These are phyloP conservation scores for Willowsia nigromaculata DNA, from an alignment of 2,888 invertebrate genomes.

Conservation along the genomic window DNA sequence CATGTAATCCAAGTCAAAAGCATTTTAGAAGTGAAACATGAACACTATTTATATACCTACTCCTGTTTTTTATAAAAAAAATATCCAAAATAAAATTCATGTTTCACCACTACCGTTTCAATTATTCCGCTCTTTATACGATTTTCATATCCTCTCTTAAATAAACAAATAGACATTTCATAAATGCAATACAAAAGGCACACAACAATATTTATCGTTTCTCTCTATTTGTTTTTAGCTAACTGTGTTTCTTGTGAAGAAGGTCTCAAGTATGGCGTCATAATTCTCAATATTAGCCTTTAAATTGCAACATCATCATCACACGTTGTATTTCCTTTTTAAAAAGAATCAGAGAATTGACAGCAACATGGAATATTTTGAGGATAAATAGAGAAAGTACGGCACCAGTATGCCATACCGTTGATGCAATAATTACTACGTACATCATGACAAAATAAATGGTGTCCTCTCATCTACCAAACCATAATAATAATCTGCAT, in stretches of 20 bases:
- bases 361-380: constrained; percentile 36
- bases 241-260: neutral
- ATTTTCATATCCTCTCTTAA: neutral
- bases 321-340: neutral
- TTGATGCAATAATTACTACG: constrained; percentile 52
- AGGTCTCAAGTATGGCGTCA: constrained; percentile 32
- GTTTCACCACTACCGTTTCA: constrained; percentile 19
- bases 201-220: neutral
- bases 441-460: constrained; percentile 35
- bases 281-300: constrained; percentile 22
- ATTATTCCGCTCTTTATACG: neutral
- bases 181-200: too few species aligned
- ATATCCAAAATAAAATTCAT: constrained; percentile 20
- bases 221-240: neutral
- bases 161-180: constrained; percentile 1
- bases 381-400: constrained; percentile 29
- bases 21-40: constrained; percentile 19
- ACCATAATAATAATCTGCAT: constrained; percentile 32
- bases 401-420: constrained; percentile 4
- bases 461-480: constrained; percentile 29
- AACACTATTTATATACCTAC: neutral
- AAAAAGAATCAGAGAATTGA: constrained; percentile 17
- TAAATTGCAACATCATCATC: constrained; percentile 30
- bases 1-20: constrained; percentile 27
- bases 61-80: neutral